Base-by-base conservation (phyloP, 2,888 invertebrate species). In the Taphrorychus bicolor region DNA sequence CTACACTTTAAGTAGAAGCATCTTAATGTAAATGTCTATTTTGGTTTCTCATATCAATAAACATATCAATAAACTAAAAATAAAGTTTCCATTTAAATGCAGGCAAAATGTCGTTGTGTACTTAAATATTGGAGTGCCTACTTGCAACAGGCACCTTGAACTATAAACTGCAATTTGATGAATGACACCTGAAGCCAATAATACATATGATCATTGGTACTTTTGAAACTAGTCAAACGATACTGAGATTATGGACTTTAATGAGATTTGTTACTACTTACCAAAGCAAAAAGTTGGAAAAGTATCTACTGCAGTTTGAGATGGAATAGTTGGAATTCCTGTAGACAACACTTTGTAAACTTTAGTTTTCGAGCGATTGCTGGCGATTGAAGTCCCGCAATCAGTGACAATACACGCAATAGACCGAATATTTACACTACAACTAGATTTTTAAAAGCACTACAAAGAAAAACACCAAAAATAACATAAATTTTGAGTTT, bases 241-340 rank as follows among this genome's bases (percentile, higher is more conserved):
- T 32, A 3, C 32, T 32, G 32, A 32, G 11, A 32, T n/a, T n/a
- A n/a, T n/a, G n/a, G n/a, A n/a, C n/a, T n/a, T n/a, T n/a, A n/a
- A n/a, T 32, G 32, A 11, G 32, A 32, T 32, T 18, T 42, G n/a
- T 42, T 14, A 3, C n/a, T 48, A 59, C 65, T 59, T 66, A 66
- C 65, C 65, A 40, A 22, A 5, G 23, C 52, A 59, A 66, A 59
- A 66, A 59, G 24, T 22, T 53, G 42, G 54, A 54, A 66, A 66
- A 53, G 51, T n/a, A 19, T 14, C 7, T 14, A 21, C 53, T 59
- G 17, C 40, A 53, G 52, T 59, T 52, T 23, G 32, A 59, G 59
- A n/a, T n/a, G n/a, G n/a, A 65, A 65, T 65, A 59, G 48, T 59
- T 59, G 24, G 45, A 65, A 65, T 65, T 65, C 65, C 59, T 66